phyloP scores from a whole-genome alignment of 2,797 vertebrate genomes.

The Megalops cyprinoides region DNA sequence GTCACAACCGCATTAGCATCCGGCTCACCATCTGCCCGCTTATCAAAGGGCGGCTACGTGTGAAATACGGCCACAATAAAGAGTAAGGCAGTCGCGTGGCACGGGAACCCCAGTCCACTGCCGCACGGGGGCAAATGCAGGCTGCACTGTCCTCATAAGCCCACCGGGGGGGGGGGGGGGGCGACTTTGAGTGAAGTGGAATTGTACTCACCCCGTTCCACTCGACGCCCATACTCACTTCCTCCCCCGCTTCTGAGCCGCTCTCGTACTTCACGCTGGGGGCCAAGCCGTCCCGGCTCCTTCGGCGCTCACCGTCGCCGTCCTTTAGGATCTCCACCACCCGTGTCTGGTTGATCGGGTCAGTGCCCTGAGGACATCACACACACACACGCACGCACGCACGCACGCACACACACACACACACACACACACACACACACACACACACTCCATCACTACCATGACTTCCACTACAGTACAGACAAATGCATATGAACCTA shows the following conservation, averaged over 20 bases:
- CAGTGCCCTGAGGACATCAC: constrained; percentile 78
- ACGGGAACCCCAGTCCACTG: no score
- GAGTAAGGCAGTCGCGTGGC: no score
- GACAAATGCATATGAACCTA: not conserved
- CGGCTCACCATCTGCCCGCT: not conserved
- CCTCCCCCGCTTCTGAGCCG: constrained; percentile 90
- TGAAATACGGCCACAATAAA: no score
- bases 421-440: constrained; percentile 18
- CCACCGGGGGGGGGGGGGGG: constrained; percentile 19
- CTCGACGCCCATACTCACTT: constrained; percentile 97
- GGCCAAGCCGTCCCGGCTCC: constrained; percentile 58
- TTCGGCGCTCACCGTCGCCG: constrained; percentile 77
- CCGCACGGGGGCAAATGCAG: not conserved
- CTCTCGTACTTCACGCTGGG: constrained; percentile 90
- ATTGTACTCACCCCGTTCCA: constrained; percentile 98
- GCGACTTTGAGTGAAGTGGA: constrained; percentile 66
- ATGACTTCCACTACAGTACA: no score
- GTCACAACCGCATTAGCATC: not conserved
- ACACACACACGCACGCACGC: not conserved
- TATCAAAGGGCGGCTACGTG: no score
- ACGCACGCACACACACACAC: not conserved
- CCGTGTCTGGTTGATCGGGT: constrained; percentile 91
- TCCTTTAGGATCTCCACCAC: constrained; percentile 97
- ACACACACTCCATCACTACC: no score
- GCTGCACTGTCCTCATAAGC: constrained; percentile 52